Evolutionary conservation across 2,888 invertebrate genomes (phyloP), one percentile per base, ranked within the genome.

Genomic region (Scaptodrosophila latifasciaeformis): DNA sequence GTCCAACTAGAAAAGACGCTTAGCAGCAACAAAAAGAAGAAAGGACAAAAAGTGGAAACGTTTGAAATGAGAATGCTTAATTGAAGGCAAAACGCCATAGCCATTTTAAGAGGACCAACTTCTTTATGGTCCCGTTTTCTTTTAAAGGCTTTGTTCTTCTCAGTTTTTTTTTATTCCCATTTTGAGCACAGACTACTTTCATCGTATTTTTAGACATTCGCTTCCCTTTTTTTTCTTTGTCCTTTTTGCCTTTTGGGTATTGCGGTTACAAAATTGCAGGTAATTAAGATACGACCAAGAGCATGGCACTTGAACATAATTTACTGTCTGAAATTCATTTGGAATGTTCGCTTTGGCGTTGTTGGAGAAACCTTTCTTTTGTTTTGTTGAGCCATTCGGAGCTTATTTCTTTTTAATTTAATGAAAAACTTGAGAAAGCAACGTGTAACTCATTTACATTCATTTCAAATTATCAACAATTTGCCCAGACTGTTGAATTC

Each of bases 191-290:
- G 10, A 21, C n/a, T n/a, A n/a, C n/a, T n/a, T n/a, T 7, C 24
- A 7, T 24, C 24, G 24, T 3, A 3, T 24, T 3, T 7, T 24
- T 7, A 7, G 24, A 3, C 24, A 15, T 29, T 34, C 39, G 40
- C 21, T 39, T 29, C 40, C 45, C 44, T 12, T 29, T 13, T 30
- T 45, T 24, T 42, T 49, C 6, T 54, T n/a, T 29, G 17, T 30
- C 47, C 29, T 42, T 49, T 9, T 54, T n/a, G n/a, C n/a, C n/a
- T n/a, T n/a, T 13, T 44, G 18, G 40, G 6, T 51, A 55, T 62
- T 74, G 69, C 54, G 69, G 71, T 61, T 59, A 62, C 69, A 59
- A 67, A 71, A 77, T 74, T 74, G 75, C 78, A 75, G 78, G 75
- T 74, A 74, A 74, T 74, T 74, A 74, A 74, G 65, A 48, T 47